Evolutionary conservation across 2,797 vertebrate species (phyloP), one percentile per base, ranked within the genome.

Genomic region (Halcyon chelicuti): DNA sequence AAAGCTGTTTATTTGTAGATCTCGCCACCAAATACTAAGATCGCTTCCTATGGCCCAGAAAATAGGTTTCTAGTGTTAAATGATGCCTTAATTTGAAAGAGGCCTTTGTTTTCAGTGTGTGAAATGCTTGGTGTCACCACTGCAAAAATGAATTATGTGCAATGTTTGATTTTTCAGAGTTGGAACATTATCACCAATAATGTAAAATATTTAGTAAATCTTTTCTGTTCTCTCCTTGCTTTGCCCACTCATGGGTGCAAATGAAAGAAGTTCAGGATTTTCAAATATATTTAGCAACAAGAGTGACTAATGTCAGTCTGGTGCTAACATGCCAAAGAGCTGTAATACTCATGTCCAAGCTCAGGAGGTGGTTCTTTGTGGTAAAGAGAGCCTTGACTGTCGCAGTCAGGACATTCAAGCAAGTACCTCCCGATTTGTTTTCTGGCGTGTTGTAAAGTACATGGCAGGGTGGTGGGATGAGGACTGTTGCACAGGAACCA

Each of bases 81-180:
- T 28, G 10, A 14, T 33, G 39, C 37, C 21, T 60, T 68, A 9
- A 60, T 62, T 83, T 67, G 68, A 35, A 79, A 31, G 22, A 79
- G 44, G 17, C 82, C 29, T 52, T 44, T 66, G 66, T 73, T 65
- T 52, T 35, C 33, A 7, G 1, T 2, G 14, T 67, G 46, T 62
- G 37, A 75, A 72, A 40, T 58, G 39, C 39, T 70, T 23, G 40
- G 68, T 91, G 74, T 79, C 73, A 44, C n/a, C 51, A 1, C 39
- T 29, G 18, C 25, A 21, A 9, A 65, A 78, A 82, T 25, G 29
- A 88, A 29, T 68, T 3, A 18, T 3, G 20, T 29, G 46, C 72
- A 68, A 66, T 21, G 28, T 66, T 93, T 71, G 29, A 40, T 83
- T 92, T 92, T 88, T 63, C 81, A 63, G 67, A 78, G 54, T 12